A percentile compares a stretch with the other conserved stretches of the same genome.
Evolutionary conservation across 53 echinoderm and acorn worm species (phyloP).

Genomic region (Zoroaster sp.): DNA sequence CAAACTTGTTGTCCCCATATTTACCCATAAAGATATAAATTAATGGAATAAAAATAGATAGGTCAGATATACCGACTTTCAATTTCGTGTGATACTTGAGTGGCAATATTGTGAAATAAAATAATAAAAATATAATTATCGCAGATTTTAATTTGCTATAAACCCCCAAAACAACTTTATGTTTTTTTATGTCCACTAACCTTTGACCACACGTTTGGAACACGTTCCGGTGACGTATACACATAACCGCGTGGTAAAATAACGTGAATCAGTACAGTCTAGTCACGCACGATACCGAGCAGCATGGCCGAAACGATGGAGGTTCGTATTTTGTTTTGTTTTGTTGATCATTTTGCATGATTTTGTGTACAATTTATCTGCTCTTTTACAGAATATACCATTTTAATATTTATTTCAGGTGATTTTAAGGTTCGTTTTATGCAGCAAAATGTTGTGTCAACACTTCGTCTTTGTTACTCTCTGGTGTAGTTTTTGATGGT

Average conservation of each 20-base stretch:
- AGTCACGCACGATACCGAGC: background rate
- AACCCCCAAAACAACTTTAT: background rate
- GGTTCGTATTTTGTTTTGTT: background rate
- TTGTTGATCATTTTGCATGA: background rate
- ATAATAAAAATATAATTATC: too few relatives aligned
- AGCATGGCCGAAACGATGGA: conserved; percentile 69
- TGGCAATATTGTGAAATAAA: too few relatives aligned
- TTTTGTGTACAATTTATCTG: background rate
- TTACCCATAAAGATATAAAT: too few relatives aligned
- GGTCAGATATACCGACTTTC: too few relatives aligned
- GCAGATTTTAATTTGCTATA: too few relatives aligned
- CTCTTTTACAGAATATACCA: too few relatives aligned
- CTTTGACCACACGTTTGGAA: background rate
- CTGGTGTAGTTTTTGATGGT: too few relatives aligned
- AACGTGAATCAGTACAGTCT: background rate
- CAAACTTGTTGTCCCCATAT: too few relatives aligned
- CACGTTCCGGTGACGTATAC: conserved; percentile 13
- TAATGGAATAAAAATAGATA: too few relatives aligned
- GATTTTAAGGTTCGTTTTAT: background rate
- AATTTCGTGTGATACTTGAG: too few relatives aligned
- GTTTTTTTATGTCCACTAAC: background rate
- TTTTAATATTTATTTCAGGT: background rate
- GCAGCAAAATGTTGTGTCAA: too few relatives aligned
- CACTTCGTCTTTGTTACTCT: too few relatives aligned
- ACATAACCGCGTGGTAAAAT: conserved; percentile 4